Evolutionary conservation across 1,140 invertebrate species (phyloP).

Genomic region (Venustaconcha ellipsiformis): DNA sequence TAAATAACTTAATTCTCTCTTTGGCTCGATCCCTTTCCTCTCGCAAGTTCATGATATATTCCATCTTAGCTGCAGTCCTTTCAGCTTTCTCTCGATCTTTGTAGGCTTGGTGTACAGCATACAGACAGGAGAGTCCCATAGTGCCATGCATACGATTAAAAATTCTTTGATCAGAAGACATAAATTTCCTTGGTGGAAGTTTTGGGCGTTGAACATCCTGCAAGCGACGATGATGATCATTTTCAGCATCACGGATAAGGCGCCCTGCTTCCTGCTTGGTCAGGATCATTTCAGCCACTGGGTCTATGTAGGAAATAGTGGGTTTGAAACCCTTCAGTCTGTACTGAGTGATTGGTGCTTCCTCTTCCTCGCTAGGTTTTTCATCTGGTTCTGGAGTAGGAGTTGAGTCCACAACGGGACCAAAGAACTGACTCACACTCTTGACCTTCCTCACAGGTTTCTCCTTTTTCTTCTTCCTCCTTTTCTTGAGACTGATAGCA

Average conservation of each 20-base stretch:
- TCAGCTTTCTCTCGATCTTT: conserved; percentile 62
- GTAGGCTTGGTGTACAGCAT: conserved; percentile 67
- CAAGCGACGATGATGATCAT: conserved; percentile 43
- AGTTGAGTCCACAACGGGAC: conserved; percentile 52
- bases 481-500: conserved; percentile 17
- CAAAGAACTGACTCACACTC: conserved; percentile 62
- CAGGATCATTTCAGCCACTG: conserved; percentile 61
- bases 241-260: conserved; percentile 55
- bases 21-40: conserved; percentile 60
- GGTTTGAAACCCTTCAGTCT: conserved; percentile 55
- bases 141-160: conserved; percentile 62
- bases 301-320: conserved; percentile 49
- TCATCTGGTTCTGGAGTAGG: conserved; percentile 25
- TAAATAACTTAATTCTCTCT: conserved; percentile 56
- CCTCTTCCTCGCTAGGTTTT: conserved; percentile 29
- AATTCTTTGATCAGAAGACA: conserved; percentile 56
- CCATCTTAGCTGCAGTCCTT: conserved; percentile 54
- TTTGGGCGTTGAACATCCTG: conserved; percentile 37
- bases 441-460: conserved; percentile 42
- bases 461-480: conserved; percentile 38
- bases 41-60: conserved; percentile 54
- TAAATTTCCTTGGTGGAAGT: conserved; percentile 32
- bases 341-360: conserved; percentile 52
- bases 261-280: conserved; percentile 53
- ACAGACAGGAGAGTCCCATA: conserved; percentile 65